phyloP scores from a whole-genome alignment of 2,888 invertebrate genomes.

The Ormyrus rosae region DNA sequence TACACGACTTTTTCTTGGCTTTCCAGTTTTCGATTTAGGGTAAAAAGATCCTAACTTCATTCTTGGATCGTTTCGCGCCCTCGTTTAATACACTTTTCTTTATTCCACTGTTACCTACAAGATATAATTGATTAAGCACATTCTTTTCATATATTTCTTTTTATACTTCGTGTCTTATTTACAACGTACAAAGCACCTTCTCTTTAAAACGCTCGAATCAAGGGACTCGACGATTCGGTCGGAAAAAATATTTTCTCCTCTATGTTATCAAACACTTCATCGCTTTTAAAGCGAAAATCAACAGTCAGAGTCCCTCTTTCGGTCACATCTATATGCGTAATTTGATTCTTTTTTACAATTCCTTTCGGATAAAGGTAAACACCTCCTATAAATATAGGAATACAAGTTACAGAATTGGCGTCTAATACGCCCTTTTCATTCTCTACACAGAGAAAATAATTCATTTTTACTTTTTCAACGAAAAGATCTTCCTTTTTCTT shows the following conservation, averaged over 20 bases:
- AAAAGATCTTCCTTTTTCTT: constrained; percentile 4
- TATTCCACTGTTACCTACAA: background rate
- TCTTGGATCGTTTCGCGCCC: constrained; percentile 4
- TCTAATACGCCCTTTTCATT: constrained; percentile 4
- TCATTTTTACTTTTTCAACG: background rate
- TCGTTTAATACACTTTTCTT: background rate
- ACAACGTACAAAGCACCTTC: constrained; percentile 34
- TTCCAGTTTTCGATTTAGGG: constrained; percentile 16
- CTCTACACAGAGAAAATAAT: constrained; percentile 20
- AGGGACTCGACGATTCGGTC: constrained; percentile 7
- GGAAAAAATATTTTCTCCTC: constrained; percentile 25
- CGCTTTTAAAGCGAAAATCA: constrained; percentile 20
- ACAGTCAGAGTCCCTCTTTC: constrained; percentile 9
- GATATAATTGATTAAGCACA: constrained; percentile 18
- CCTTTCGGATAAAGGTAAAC: constrained; percentile 6
- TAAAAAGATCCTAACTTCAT: background rate
- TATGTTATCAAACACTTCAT: background rate
- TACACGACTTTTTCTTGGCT: background rate
- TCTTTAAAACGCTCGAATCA: constrained; percentile 8
- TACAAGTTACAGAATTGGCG: constrained; percentile 6
- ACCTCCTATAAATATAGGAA: background rate
- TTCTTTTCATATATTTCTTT: background rate
- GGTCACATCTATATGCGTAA: background rate
- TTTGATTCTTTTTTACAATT: constrained; percentile 22
- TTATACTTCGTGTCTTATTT: constrained; percentile 7